These are phyloP conservation scores for Saccostrea glomerata DNA, from an alignment of 1,140 invertebrate species.

Conservation along the genomic window DNA sequence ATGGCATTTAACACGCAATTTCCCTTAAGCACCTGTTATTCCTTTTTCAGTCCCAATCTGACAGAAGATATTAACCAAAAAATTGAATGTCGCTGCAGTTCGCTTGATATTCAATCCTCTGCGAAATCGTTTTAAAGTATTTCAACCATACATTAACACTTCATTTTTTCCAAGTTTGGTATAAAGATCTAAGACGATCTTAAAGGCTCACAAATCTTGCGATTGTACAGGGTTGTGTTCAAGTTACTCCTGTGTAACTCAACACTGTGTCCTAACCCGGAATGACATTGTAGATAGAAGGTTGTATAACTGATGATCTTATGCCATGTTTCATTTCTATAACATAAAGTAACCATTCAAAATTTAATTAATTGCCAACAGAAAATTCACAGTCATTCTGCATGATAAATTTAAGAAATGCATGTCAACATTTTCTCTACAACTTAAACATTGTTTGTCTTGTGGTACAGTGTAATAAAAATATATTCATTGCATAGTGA, in stretches of 20 bases:
- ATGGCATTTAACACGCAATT: conserved; percentile 20
- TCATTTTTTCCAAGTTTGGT: conserved; percentile 36
- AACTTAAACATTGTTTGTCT: neutral
- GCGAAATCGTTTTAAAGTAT: conserved; percentile 36
- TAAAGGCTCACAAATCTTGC: neutral
- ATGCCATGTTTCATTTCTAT: conserved; percentile 32
- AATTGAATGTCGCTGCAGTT: conserved; percentile 33
- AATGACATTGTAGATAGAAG: neutral
- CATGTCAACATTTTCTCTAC: neutral
- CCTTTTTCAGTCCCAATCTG: neutral
- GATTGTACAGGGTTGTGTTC: conserved; percentile 2
- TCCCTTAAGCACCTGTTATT: neutral
- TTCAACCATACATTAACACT: conserved; percentile 35
- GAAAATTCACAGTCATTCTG: neutral
- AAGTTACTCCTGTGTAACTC: neutral
- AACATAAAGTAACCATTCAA: conserved; percentile 9
- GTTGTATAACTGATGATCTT: conserved; percentile 17
- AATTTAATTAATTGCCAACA: neutral
- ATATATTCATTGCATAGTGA: neutral
- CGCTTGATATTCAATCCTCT: conserved; percentile 25
- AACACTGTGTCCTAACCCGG: neutral
- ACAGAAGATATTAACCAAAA: conserved; percentile 34
- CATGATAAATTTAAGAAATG: conserved; percentile 10
- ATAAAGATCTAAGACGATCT: conserved; percentile 18
- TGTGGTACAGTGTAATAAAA: neutral